phyloP scores from a whole-genome alignment of 2,113 vertebrate species.

The Zosterops pallidus region DNA sequence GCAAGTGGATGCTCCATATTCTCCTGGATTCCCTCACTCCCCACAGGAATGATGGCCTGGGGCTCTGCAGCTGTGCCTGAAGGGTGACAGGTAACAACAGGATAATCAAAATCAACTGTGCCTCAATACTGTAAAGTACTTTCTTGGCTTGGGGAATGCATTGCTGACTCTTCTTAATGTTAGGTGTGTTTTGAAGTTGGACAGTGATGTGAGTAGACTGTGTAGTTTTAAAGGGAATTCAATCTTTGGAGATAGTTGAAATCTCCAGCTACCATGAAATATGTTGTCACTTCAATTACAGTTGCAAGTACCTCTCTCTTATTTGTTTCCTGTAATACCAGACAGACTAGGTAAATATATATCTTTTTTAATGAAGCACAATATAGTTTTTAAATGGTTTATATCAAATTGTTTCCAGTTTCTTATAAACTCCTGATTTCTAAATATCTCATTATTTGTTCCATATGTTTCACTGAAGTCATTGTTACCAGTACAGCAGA shows the following conservation, averaged over 20 bases:
- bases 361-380: slow-evolving; percentile 72
- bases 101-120: slow-evolving; percentile 13
- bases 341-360: slow-evolving; percentile 71
- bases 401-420: slow-evolving; percentile 74
- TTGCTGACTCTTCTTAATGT: not conserved
- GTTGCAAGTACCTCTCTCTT: slow-evolving; percentile 65
- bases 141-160: not conserved
- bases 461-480: slow-evolving; percentile 77
- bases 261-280: slow-evolving; percentile 66
- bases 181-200: slow-evolving; percentile 35
- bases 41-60: not conserved
- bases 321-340: slow-evolving; percentile 68
- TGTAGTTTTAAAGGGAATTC: slow-evolving; percentile 39
- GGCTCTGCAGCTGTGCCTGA: slow-evolving; percentile 30
- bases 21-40: not conserved
- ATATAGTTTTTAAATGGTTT: slow-evolving; percentile 74
- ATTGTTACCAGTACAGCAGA: slow-evolving; percentile 70
- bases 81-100: slow-evolving; percentile 14
- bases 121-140: not conserved
- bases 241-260: slow-evolving; percentile 46
- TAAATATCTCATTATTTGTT: slow-evolving; percentile 73
- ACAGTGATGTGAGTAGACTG: not conserved
- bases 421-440: slow-evolving; percentile 74
- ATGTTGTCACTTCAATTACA: slow-evolving; percentile 64
- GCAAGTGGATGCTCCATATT: not conserved